Conservation (phyloP, 2,113 vertebrate genomes). For the Nothoprocta perdicaria region DNA sequence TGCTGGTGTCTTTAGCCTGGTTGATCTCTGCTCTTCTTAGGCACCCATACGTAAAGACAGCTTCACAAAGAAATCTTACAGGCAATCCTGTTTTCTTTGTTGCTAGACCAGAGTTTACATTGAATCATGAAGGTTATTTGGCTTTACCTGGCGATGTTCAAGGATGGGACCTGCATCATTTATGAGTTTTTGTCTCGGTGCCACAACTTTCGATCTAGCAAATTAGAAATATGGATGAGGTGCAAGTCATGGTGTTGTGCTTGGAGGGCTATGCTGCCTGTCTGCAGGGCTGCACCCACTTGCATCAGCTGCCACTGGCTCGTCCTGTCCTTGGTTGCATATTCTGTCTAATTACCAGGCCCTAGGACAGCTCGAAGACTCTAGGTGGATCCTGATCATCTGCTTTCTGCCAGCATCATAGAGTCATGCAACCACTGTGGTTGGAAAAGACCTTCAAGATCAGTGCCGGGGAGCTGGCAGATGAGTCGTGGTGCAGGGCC, state of each 20-base stretch:
- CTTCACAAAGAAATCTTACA: not conserved
- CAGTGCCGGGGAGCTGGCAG: not conserved
- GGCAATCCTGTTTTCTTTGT: not conserved
- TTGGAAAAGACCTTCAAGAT: too few relatives aligned
- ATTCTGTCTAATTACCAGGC: too few relatives aligned
- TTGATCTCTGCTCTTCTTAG: not conserved
- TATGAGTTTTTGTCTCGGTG: not conserved
- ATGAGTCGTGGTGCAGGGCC: not conserved
- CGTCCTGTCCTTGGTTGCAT: not conserved
- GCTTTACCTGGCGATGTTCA: not conserved
- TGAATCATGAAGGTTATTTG: not conserved
- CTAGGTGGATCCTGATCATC: not conserved
- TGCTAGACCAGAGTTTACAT: not conserved
- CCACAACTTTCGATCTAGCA: not conserved
- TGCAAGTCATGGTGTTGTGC: not conserved
- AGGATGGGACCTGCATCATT: not conserved
- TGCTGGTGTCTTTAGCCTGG: not conserved
- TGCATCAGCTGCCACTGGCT: too few relatives aligned
- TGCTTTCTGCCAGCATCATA: not conserved
- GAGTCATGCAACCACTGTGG: too few relatives aligned
- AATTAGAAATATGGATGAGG: not conserved
- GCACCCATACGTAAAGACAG: not conserved
- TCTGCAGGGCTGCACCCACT: too few relatives aligned
- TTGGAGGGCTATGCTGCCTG: not conserved
- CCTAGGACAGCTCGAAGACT: not conserved